These are phyloP conservation scores for Petrocephalus microphthalmus DNA, from an alignment of 2,113 vertebrate species.

Conservation along the genomic window DNA sequence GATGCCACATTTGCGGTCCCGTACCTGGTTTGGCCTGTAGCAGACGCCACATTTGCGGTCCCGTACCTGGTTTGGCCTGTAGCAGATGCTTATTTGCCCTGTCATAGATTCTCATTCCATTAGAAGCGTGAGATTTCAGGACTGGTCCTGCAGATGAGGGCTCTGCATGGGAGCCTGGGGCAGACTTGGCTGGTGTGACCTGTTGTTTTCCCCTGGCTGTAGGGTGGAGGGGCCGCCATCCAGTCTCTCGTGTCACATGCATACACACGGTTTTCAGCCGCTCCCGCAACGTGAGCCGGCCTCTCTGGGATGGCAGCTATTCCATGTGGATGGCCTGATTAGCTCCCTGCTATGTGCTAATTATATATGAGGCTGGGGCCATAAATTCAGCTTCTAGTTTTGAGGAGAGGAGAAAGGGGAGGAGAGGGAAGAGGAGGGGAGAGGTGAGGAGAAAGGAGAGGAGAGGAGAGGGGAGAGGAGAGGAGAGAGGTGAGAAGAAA, in stretches of 20 bases:
- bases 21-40: neutral
- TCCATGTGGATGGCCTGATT: neutral
- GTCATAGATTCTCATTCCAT: neutral
- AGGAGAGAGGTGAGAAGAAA: too few species aligned
- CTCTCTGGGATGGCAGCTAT: neutral
- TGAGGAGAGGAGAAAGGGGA: neutral
- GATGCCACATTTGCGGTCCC: neutral
- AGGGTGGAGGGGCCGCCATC: neutral
- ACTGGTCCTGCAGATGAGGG: neutral
- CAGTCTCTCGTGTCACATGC: neutral
- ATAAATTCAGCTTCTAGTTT: slow-evolving; percentile 9
- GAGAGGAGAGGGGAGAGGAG: neutral
- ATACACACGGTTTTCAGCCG: neutral
- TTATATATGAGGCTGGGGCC: slow-evolving; percentile 5
- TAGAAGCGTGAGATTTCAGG: neutral
- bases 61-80: neutral
- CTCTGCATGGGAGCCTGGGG: neutral
- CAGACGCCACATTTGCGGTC: neutral
- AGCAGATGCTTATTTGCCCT: neutral
- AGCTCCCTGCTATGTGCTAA: slow-evolving; percentile 1
- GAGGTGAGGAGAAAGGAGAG: neutral
- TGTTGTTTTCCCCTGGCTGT: neutral
- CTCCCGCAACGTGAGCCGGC: neutral
- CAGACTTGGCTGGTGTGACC: neutral
- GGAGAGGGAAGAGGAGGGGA: too few species aligned